Evolutionary conservation across 2,888 invertebrate species (phyloP), one percentile per base, ranked within the genome.

Genomic region (Cybosia mesomella): DNA sequence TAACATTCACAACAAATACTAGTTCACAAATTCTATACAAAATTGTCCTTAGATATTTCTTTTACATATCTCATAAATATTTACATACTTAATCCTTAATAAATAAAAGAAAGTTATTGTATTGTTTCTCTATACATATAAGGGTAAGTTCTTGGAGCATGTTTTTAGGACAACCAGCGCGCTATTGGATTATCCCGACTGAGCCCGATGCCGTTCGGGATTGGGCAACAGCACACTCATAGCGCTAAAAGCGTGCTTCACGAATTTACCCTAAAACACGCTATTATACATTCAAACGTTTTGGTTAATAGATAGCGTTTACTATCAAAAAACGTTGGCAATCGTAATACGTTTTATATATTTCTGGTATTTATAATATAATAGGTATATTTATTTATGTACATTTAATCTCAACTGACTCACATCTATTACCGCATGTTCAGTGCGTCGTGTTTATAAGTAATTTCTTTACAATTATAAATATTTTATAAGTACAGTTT

Each of bases 51-150:
- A 91, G 77, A 82, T 89, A 86, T 85, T 83, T 80, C 81, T 85
- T 83, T 83, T 71, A 82, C 73, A 80, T 80, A 66, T 75, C 70
- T 81, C 77, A 73, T 83, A 83, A 80, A 85, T 93, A 93, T 93
- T 91, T 92, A 93, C 93, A 93, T 83, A 82, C 86, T 89, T 91
- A 87, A 86, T 80, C 84, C 82, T 88, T 89, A 88, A 81, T 82
- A 85, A 83, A 83, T 85, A 86, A 79, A 87, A 86, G 84, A 89
- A 83, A 83, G 71, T 74, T 80, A 80, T 78, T 73, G 73, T 81
- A 65, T 71, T 82, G 80, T 81, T 55, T 24, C 67, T 84, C 83
- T 89, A 81, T 87, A 87, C 86, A 88, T 72, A n/a, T 49, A 43
- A 18, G 43, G 8, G 18, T 39, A 49, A 49, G 3, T 49, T 49